These are phyloP conservation scores for Sisyra terminalis DNA, from an alignment of 2,888 invertebrate genomes.

Conservation along the genomic window DNA sequence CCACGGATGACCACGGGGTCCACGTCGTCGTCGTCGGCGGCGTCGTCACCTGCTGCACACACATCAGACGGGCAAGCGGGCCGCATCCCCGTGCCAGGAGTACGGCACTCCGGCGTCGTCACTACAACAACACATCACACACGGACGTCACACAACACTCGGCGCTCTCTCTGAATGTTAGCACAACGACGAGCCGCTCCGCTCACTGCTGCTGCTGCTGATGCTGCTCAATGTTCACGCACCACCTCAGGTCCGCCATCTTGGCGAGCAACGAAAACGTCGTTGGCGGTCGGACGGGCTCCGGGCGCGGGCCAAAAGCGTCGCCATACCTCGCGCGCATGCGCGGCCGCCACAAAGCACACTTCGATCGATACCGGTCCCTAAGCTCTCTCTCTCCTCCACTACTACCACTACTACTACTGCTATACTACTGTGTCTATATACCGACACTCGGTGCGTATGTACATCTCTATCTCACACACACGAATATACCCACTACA, in stretches of 20 bases:
- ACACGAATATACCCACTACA: neutral
- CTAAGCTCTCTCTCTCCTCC: constrained; percentile 6
- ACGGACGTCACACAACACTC: constrained; percentile 14
- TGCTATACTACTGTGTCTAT: neutral
- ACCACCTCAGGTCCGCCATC: constrained; percentile 29
- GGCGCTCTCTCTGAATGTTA: constrained; percentile 12
- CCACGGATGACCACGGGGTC: constrained; percentile 4
- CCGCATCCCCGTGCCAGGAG: constrained; percentile 19
- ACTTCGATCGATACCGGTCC: constrained; percentile 5
- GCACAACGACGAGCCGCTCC: constrained; percentile 20
- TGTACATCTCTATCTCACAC: neutral
- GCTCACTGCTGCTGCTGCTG: constrained; percentile 22
- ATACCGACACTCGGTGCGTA: neutral
- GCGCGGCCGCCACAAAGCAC: constrained; percentile 23
- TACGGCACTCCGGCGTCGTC: constrained; percentile 11
- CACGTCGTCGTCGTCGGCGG: neutral
- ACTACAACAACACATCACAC: constrained; percentile 16
- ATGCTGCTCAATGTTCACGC: constrained; percentile 20
- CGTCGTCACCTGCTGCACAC: constrained; percentile 8
- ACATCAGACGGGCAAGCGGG: constrained; percentile 21
- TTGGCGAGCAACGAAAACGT: constrained; percentile 20
- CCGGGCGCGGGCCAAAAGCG: constrained; percentile 11
- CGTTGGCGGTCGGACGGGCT: constrained; percentile 14
- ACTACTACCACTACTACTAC: constrained; percentile 10
- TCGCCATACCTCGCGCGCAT: constrained; percentile 10